Evolutionary conservation across 2,888 invertebrate species (phyloP), one percentile per base, ranked within the genome.

Genomic region (Gonocerus acuteangulatus): DNA sequence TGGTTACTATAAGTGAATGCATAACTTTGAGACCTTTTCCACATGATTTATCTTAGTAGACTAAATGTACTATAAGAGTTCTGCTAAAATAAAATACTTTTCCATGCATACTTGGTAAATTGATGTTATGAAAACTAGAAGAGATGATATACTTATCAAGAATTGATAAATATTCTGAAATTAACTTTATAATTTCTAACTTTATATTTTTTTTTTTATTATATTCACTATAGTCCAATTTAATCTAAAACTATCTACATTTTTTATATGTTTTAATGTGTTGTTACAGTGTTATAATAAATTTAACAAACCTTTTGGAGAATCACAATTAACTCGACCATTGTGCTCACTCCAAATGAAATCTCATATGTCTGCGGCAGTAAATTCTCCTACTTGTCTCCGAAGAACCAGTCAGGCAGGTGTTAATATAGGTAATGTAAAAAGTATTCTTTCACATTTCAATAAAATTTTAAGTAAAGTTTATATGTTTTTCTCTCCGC

Each of bases 311-410:
- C 69, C 82, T 65, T 78, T 79, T 57, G 80, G 86, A 68, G 76
- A 79, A 2, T 79, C 78, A 52, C 89, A 89, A 70, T 74, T 74
- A 7, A 75, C 80, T 16, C 78, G 85, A 66, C 86, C 94, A 1
- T 75, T 95, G 39, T 95, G 96, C 73, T 86, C 94, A n/a, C 76
- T 93, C 1, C 87, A 95, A 74, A 78, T 96, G 69, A 83, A 83
- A 66, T 82, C 89, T 0, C 89, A 89, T 69, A 96, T 96, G 95
- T 86, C 82, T 74, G 94, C 89, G 1, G 90, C 95, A 1, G 85
- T 88, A 1, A 85, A 89, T 73, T 85, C 89, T 2, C 84, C 84
- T 68, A 86, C 90, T 0, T 96, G 96, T 73, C 78, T 89, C 52
- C 81, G 89, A 67, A 81, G 92, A 71, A 83, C 48, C 16, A 54